Base-by-base conservation (phyloP, 1,140 invertebrate species). In the Orchesella cincta region DNA sequence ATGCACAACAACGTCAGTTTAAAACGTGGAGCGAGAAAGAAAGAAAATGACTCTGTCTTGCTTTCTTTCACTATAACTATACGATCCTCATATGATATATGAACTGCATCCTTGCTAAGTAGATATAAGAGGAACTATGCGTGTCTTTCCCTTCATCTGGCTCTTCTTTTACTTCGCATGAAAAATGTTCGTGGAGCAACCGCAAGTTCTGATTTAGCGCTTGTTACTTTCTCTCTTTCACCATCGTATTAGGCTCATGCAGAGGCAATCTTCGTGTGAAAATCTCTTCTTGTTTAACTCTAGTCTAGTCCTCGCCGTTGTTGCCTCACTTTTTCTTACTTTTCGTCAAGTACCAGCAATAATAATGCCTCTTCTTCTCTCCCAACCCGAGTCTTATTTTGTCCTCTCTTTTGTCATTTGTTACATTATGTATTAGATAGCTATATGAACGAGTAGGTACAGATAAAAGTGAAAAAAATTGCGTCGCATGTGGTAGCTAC, bases 351-450 rank as follows among this genome's bases (percentile, higher is more conserved):
- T 67, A 67, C 3, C n/a, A 67, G 23, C 33, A 33, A 67, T 67
- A 67, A 67, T 67, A 23, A 5, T 3, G 8, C 62, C 12, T 67
- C 28, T 31, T 31, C 14, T 33, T 67, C 26, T 67, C 62, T 31
- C 33, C 26, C 23, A 3, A 26, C 23, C 23, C 52, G 29, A 67
- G 29, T 12, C n/a, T n/a, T 31, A 67, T 29, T 67, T 67, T 67
- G 62, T 67, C 62, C 26, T 67, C 23, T 57, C 62, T 31, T 67
- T 67, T 67, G 62, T 67, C 62, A 67, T 67, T 67, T 57, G 54
- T 57, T 57, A 57, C 14, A 18, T 46, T 8, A 46, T n/a, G n/a
- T n/a, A n/a, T n/a, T 46, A 12, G 39, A 46, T 8, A 46, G 39
- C 39, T 46, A 46, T 20, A 46, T 46, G 39, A 8, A 46, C 39